These are phyloP conservation scores for Melanotaenia parkinsoni DNA, from an alignment of 2,797 vertebrate genomes.

Conservation along the genomic window DNA sequence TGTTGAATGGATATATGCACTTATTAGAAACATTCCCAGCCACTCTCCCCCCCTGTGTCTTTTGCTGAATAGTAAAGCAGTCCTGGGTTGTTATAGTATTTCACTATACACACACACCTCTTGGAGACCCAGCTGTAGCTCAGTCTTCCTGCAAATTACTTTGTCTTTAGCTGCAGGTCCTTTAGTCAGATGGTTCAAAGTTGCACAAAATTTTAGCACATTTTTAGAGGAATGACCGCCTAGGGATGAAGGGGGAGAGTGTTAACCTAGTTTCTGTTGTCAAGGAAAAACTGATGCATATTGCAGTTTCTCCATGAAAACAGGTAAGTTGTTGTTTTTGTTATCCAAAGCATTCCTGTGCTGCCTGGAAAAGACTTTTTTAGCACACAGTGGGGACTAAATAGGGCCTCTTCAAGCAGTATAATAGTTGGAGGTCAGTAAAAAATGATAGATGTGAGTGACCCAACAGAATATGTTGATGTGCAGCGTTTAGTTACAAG, in stretches of 20 bases:
- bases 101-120: conserved; percentile 49
- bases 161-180: conserved; percentile 63
- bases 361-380: background rate
- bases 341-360: background rate
- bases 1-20: background rate
- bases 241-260: conserved; percentile 19
- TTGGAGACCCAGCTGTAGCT: conserved; percentile 58
- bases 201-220: conserved; percentile 41
- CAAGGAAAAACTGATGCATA: background rate
- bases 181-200: conserved; percentile 51
- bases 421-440: conserved; percentile 30
- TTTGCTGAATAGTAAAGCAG: conserved; percentile 39
- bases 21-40: conserved; percentile 20
- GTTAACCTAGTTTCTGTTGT: conserved; percentile 55
- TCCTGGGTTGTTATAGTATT: conserved; percentile 18
- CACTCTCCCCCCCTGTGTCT: conserved; percentile 5
- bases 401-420: background rate
- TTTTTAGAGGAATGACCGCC: conserved; percentile 44
- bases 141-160: conserved; percentile 63
- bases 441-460: conserved; percentile 29
- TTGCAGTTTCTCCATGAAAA: conserved; percentile 32
- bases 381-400: background rate
- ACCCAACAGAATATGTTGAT: conserved; percentile 36
- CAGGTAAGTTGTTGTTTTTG: conserved; percentile 14
- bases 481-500: conserved; percentile 50